phyloP scores from a whole-genome alignment of 2,113 vertebrate species.

The Pteropus alecto region DNA sequence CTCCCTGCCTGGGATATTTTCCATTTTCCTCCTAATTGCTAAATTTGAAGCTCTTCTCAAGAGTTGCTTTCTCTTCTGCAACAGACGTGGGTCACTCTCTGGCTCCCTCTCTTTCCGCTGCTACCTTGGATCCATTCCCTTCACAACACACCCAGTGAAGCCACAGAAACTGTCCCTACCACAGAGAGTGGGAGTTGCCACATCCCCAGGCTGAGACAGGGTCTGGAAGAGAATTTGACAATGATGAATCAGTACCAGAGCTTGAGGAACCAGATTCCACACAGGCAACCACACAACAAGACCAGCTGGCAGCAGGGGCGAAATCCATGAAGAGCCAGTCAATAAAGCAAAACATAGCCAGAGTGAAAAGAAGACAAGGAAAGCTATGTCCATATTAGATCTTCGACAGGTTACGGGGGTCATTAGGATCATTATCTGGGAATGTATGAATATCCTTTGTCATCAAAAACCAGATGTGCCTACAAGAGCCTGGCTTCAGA shows the following conservation, averaged over 20 bases:
- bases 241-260: not conserved
- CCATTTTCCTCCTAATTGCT: not conserved
- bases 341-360: not conserved
- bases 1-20: not conserved
- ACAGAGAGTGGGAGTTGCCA: not conserved
- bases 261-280: not conserved
- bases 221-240: not conserved
- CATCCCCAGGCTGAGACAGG: not conserved
- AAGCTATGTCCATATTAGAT: no score
- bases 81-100: not conserved
- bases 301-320: not conserved
- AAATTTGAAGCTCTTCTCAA: not conserved
- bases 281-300: not conserved
- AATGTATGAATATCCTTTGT: not conserved
- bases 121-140: no score
- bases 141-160: not conserved
- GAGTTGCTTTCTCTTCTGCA: not conserved
- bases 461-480: not conserved
- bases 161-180: not conserved
- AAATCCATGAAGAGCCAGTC: not conserved
- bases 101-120: not conserved
- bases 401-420: not conserved
- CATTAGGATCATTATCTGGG: not conserved
- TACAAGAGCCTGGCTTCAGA: not conserved
- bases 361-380: not conserved